Conservation (phyloP, 1,140 invertebrate species). For the Leptopilina clavipes region DNA sequence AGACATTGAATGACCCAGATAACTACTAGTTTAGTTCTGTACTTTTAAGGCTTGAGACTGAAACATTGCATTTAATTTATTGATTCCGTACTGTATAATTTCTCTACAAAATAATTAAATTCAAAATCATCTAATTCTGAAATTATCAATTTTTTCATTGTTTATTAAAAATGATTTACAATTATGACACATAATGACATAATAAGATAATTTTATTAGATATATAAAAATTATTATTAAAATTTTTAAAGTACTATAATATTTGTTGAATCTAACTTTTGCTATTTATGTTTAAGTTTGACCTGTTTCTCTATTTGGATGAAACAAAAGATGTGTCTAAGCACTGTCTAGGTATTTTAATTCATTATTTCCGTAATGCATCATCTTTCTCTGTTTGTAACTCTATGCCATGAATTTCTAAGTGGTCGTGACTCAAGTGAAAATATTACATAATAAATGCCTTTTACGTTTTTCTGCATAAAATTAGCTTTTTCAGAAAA, state of each 20-base stretch:
- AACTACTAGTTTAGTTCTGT: not conserved
- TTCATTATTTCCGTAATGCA: slow-evolving; percentile 18
- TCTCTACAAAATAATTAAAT: not conserved
- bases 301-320: too few species aligned
- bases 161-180: too few species aligned
- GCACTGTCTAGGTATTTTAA: not conserved
- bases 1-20: not conserved
- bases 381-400: not conserved
- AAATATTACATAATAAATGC: slow-evolving; percentile 51
- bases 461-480: too few species aligned
- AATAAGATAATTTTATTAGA: too few species aligned
- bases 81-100: not conserved
- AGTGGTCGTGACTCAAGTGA: slow-evolving; percentile 40
- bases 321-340: not conserved
- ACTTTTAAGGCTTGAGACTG: slow-evolving; percentile 19
- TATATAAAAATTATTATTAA: too few species aligned
- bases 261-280: too few species aligned
- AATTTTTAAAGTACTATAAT: too few species aligned
- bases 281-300: too few species aligned
- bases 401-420: slow-evolving; percentile 35
- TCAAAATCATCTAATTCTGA: not conserved
- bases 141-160: too few species aligned
- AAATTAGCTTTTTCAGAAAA: too few species aligned
- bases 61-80: slow-evolving; percentile 15
- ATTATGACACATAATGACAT: too few species aligned